Evolutionary conservation across 2,113 vertebrate species (phyloP), one percentile per base, ranked within the genome.

Genomic region (Pelusios castaneus): DNA sequence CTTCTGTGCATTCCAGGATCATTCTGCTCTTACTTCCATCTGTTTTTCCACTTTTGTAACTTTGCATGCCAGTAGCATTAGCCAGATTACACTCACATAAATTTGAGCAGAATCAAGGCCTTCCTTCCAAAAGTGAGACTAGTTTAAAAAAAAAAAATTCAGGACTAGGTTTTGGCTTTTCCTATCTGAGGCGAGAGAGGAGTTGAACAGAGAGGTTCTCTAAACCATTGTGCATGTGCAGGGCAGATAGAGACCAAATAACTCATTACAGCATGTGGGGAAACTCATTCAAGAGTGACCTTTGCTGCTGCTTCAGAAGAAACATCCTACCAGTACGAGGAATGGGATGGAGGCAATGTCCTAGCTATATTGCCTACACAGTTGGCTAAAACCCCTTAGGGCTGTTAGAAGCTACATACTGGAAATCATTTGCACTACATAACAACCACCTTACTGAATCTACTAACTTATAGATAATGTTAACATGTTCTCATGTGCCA

Each of bases 211-310:
- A 29, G 25, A 52, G 45, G 54, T 80, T 38, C 54, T 70, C 80
- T 22, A 22, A 79, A n/a, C 13, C 51, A 52, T 14, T 52, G 51
- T 52, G 51, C 16, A 17, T 51, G 49, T 14, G 13, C 31, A 34
- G 22, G 12, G 34, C 34, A n/a, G 25, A 29, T 0, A 0, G 19
- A 51, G 22, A 16, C n/a, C 54, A 5, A 87, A 45, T 0, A 0
- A 12, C 13, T 85, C 8, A 25, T 79, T 17, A 12, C 47, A 0
- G 0, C 16, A 31, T 80, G 54, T 43, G 16, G 0, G 0, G 47
- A 63, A n/a, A 63, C 10, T 9, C 10, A 6, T 41, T 89, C 6
- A 6, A 43, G 54, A 38, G 2, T 4, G 13, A 1, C 24, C 16
- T 41, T 13, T 84, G 22, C 4, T 21, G 34, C n/a, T 25, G 12